phyloP scores from a whole-genome alignment of 2,888 invertebrate genomes.

The Eupithecia inturbata region DNA sequence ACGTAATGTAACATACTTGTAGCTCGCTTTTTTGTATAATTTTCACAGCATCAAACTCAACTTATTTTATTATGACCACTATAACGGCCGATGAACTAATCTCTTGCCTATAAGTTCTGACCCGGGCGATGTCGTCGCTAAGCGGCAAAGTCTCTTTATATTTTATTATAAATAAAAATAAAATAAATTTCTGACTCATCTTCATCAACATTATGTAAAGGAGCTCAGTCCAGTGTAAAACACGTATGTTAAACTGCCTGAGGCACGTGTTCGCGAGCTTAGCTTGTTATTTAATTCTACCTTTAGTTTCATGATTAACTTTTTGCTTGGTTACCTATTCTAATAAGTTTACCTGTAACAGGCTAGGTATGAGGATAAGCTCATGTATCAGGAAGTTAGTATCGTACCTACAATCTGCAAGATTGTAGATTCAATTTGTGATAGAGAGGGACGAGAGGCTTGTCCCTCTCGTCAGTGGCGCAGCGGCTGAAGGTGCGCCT shows the following conservation, averaged over 20 bases:
- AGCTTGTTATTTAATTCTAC: constrained; percentile 8
- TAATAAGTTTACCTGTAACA: constrained; percentile 11
- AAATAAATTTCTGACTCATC: too few relatives aligned
- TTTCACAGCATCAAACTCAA: neutral
- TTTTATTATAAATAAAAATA: too few relatives aligned
- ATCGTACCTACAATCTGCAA: too few relatives aligned
- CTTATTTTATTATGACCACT: neutral
- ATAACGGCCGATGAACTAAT: neutral
- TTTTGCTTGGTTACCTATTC: constrained; percentile 4
- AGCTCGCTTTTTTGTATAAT: too few relatives aligned
- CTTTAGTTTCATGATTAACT: constrained; percentile 14
- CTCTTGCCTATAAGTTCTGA: neutral
- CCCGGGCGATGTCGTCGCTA: too few relatives aligned
- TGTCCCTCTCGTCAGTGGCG: too few relatives aligned
- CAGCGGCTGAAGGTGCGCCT: too few relatives aligned
- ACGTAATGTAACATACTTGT: too few relatives aligned
- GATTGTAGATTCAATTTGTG: too few relatives aligned
- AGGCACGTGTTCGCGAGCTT: neutral
- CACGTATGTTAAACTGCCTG: constrained; percentile 9
- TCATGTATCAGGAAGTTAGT: too few relatives aligned
- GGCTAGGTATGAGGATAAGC: neutral
- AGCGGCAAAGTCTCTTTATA: too few relatives aligned
- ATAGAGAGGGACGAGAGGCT: too few relatives aligned
- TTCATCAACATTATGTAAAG: constrained; percentile 7
- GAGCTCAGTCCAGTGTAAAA: constrained; percentile 17